Conservation (phyloP, 2,888 invertebrate species). For the Creontiades dilutus region DNA sequence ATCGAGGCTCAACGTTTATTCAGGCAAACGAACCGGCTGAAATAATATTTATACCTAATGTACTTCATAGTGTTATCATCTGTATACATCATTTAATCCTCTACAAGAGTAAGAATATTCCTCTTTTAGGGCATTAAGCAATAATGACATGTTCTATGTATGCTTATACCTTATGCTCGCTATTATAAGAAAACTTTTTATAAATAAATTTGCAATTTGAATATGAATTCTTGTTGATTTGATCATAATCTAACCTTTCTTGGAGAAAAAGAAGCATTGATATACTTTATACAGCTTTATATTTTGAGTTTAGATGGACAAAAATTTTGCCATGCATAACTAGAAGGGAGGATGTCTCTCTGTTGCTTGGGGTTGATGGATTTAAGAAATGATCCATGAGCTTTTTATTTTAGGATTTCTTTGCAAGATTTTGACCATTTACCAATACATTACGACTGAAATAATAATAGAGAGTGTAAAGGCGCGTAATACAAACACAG, state of each 20-base stretch:
- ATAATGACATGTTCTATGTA: constrained; percentile 38
- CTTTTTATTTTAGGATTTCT: no score
- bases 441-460: no score
- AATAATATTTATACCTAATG: neutral
- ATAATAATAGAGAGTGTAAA: no score
- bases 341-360: no score
- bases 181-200: constrained; percentile 29
- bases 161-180: constrained; percentile 22
- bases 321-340: no score
- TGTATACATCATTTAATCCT: neutral
- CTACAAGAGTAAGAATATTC: neutral
- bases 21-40: neutral
- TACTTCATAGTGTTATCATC: neutral
- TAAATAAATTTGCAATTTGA: constrained; percentile 54
- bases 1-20: neutral
- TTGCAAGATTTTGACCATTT: no score
- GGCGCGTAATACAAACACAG: no score
- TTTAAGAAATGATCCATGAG: no score
- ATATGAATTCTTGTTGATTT: constrained; percentile 54
- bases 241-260: constrained; percentile 12
- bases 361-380: no score
- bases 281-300: neutral
- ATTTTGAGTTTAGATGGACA: neutral
- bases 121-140: neutral
- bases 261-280: neutral